Evolutionary conservation across 2,797 vertebrate species (phyloP), one percentile per base, ranked within the genome.

Genomic region (Calcarius lapponicus): DNA sequence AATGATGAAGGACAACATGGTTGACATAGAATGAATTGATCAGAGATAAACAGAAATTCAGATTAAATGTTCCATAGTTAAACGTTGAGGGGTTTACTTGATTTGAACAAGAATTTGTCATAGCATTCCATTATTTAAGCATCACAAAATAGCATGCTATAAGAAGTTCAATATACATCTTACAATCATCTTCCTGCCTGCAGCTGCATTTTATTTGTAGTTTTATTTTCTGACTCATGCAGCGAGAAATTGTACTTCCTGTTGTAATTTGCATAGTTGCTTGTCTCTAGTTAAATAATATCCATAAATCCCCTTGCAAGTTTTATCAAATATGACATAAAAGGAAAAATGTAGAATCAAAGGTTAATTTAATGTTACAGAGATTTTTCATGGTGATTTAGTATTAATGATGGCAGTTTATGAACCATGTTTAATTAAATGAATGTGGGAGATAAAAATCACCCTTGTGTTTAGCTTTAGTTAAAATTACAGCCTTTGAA

Each of bases 321-420:
- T 54, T 80, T 95, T 83, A 78, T 92, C 73, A 88, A 88, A 87
- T 51, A n/a, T n/a, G 61, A 60, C 53, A 90, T 60, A 90, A 91
- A 88, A 57, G 34, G 18, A 47, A 96, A 96, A 92, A 86, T 40
- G 26, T 80, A 86, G 65, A 93, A 86, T 71, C 65, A 93, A 89
- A 92, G 75, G 79, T 91, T 85, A 91, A 91, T 82, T 84, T 93
- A 90, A 91, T 42, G 25, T 94, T 92, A 95, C 36, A 83, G 60
- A 87, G 51, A 91, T 79, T 86, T 92, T 78, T 71, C 92, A 87
- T 64, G 58, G 36, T 73, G 53, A 67, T 80, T 86, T 90, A 90
- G 3, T 85, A 90, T 78, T 91, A 93, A 91, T 78, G 53, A 88
- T 57, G 45, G 57, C 29, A 80, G 62, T 78, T 91, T 93, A 92